Percentiles rank a stretch among this genome's conserved stretches.
phyloP scores from a whole-genome alignment of 1,140 invertebrate genomes.

The Colletes latitarsis region DNA sequence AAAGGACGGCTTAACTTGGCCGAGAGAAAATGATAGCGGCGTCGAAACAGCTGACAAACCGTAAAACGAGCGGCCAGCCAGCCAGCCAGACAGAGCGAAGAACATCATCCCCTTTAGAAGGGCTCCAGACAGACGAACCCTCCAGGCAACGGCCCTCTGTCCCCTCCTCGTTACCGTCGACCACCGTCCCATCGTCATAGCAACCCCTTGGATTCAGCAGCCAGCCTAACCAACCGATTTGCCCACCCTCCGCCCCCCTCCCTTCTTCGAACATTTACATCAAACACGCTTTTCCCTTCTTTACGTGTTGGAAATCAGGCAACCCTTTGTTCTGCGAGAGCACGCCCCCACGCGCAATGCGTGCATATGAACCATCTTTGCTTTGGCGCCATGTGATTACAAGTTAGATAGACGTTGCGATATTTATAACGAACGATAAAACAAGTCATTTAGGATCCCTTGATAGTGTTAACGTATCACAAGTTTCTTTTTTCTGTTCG shows the following conservation, averaged over 20 bases:
- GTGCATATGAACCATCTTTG: not conserved
- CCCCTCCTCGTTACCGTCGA: conserved; percentile 33
- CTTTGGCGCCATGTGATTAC: too few species aligned
- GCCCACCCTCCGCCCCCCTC: conserved; percentile 14
- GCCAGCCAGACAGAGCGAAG: conserved; percentile 50
- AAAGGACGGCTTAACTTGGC: not conserved
- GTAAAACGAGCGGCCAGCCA: conserved; percentile 2
- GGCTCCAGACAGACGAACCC: conserved; percentile 71
- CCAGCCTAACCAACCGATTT: conserved; percentile 63
- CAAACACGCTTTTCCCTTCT: conserved; percentile 46
- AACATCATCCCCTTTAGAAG: conserved; percentile 68
- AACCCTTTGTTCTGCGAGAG: conserved; percentile 16
- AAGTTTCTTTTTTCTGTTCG: not conserved
- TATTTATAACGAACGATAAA: too few species aligned
- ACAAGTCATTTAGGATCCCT: too few species aligned
- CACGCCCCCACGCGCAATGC: not conserved
- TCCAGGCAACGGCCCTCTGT: conserved; percentile 49
- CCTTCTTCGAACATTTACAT: conserved; percentile 50
- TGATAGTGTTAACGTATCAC: too few species aligned
- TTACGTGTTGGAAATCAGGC: conserved; percentile 19
- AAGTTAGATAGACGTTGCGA: too few species aligned
- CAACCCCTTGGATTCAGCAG: conserved; percentile 71
- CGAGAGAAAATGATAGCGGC: not conserved
- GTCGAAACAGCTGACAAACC: conserved; percentile 39
- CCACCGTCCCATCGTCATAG: conserved; percentile 70